Evolutionary conservation across 2,797 vertebrate genomes (phyloP), one percentile per base, ranked within the genome.

Genomic region (Periophthalmus magnuspinnatus): DNA sequence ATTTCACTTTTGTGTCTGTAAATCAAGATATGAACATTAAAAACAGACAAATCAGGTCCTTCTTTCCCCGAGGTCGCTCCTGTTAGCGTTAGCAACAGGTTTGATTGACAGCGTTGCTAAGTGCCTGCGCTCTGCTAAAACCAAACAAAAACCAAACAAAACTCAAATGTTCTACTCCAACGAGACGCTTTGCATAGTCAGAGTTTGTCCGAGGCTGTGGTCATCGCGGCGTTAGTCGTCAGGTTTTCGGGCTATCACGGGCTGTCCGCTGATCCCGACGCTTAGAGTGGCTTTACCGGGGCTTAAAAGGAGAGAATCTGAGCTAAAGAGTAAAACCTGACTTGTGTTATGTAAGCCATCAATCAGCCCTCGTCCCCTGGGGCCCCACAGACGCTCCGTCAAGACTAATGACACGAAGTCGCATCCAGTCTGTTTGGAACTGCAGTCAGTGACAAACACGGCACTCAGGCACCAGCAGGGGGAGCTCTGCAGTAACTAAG

Each of bases 281-380:
- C 61, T 64, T 47, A 64, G n/a, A 62, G 38, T 19, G 41, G 61
- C 61, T 47, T 48, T 64, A 45, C 38, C 19, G 24, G 47, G 38
- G 41, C 41, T 28, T 47, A 64, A 24, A 64, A 17, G 22, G 28
- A 64, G 28, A 64, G 38, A 45, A 47, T 24, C 6, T 61, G 21
- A 47, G 33, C 22, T 41, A 48, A 64, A 64, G 64, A 47, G 61
- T 63, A 45, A 63, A 63, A 63, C 38, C 38, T 45, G 61, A 63
- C 38, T 47, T 14, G 36, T 63, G 61, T 61, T 61, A 41, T 61
- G 59, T 63, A 63, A 63, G 61, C 38, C 38, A 63, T 63, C 61
- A 63, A 47, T 63, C 61, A 64, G 62, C 22, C 22, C 11, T 47
- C 14, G 22, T 63, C 61, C 22, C 62, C 62, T 28, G 62, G 41